These are phyloP conservation scores for Thalassarche chlororhynchos DNA, from an alignment of 2,113 vertebrate genomes.

Conservation along the genomic window DNA sequence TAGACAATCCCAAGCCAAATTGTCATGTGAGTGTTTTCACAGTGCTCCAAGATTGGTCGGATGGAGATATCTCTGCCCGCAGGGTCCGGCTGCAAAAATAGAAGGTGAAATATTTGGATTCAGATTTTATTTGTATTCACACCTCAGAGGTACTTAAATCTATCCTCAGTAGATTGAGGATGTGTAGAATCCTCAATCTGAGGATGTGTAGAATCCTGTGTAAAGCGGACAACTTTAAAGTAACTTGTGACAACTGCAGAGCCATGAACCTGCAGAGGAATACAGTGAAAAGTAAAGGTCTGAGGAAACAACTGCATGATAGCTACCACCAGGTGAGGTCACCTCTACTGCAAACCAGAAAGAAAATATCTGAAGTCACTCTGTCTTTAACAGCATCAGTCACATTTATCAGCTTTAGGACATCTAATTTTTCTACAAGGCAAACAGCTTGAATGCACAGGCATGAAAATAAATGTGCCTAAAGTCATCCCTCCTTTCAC, in stretches of 20 bases:
- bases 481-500: background rate
- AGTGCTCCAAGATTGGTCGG: slow-evolving; percentile 97
- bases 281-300: background rate
- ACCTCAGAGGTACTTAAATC: background rate
- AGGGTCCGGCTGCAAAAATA: slow-evolving; percentile 87
- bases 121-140: background rate
- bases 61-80: slow-evolving; percentile 96
- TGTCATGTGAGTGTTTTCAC: slow-evolving; percentile 98
- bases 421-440: background rate
- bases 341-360: background rate
- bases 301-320: background rate
- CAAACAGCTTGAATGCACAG: background rate
- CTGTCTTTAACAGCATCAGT: background rate
- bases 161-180: background rate
- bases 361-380: background rate
- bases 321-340: background rate
- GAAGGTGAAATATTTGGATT: background rate
- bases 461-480: background rate
- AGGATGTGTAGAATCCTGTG: background rate
- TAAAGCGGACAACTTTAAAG: background rate
- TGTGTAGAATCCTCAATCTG: background rate
- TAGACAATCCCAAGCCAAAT: slow-evolving; percentile 99
- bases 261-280: background rate
- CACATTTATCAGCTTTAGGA: background rate
- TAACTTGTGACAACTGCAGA: background rate